Conservation (phyloP, 2,888 invertebrate species). For the Mesoligia furuncula region DNA sequence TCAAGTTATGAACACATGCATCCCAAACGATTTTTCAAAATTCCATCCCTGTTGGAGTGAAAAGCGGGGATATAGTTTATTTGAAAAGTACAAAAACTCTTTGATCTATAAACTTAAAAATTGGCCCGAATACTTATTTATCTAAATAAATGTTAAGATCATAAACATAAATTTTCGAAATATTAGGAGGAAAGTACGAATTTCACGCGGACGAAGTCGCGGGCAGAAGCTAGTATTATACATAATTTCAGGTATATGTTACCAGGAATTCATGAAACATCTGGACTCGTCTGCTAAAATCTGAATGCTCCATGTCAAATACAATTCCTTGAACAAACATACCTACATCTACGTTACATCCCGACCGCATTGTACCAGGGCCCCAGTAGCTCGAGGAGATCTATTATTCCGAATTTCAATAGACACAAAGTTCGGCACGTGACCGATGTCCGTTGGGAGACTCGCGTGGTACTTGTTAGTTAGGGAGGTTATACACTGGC, state of each 20-base stretch:
- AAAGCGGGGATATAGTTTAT: no score
- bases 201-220: no score
- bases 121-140: no score
- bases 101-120: no score
- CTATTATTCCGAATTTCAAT: conserved; percentile 65
- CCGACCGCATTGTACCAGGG: conserved; percentile 49
- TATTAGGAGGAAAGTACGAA: no score
- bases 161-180: no score
- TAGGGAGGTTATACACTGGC: conserved; percentile 32
- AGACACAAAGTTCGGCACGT: conserved; percentile 63
- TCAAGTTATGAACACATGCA: no score
- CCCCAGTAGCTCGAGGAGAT: conserved; percentile 51
- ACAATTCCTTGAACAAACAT: conserved; percentile 33
- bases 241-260: background rate
- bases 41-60: no score
- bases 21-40: no score
- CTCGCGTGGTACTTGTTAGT: conserved; percentile 34
- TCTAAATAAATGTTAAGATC: no score
- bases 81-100: no score
- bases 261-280: conserved; percentile 17
- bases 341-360: conserved; percentile 24
- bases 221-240: no score
- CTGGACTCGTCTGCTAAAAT: conserved; percentile 5
- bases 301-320: conserved; percentile 28
- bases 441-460: conserved; percentile 58